phyloP scores from a whole-genome alignment of 2,888 invertebrate genomes.

The Cephus sareptanus region DNA sequence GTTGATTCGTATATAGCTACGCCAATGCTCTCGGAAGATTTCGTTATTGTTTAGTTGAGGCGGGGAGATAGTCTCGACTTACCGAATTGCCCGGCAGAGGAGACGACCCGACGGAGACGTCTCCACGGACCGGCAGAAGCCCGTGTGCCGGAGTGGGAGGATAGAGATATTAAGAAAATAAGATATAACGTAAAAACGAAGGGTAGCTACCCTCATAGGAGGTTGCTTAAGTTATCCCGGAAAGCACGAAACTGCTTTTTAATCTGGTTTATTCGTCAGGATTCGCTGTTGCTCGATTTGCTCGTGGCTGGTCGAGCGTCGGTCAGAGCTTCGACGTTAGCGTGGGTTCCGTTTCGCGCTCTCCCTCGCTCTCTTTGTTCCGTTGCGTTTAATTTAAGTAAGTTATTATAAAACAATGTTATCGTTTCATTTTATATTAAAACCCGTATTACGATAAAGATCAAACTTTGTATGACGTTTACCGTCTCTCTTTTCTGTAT shows the following conservation, averaged over 20 bases:
- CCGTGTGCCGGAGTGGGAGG: too few species aligned
- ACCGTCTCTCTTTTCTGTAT: not conserved
- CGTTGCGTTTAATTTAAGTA: conserved; percentile 41
- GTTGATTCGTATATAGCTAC: too few species aligned
- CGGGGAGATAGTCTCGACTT: too few species aligned
- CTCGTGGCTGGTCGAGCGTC: not conserved
- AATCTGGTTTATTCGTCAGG: conserved; percentile 13
- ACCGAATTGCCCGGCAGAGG: too few species aligned
- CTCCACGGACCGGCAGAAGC: too few species aligned
- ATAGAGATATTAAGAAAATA: too few species aligned
- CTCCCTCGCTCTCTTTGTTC: conserved; percentile 23
- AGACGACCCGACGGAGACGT: too few species aligned
- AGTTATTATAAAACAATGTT: conserved; percentile 57
- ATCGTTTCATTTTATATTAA: conserved; percentile 47
- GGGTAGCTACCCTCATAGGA: too few species aligned
- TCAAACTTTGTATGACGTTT: not conserved
- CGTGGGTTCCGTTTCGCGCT: not conserved
- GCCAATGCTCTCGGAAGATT: too few species aligned
- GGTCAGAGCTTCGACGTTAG: not conserved
- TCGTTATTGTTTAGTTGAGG: too few species aligned
- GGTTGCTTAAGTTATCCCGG: not conserved
- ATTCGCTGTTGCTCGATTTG: not conserved
- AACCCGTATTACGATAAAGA: conserved; percentile 3
- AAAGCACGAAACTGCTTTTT: conserved; percentile 19
- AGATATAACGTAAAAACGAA: too few species aligned